Evolutionary conservation across 2,888 invertebrate genomes (phyloP), one percentile per base, ranked within the genome.

Genomic region (Emmelina monodactyla): DNA sequence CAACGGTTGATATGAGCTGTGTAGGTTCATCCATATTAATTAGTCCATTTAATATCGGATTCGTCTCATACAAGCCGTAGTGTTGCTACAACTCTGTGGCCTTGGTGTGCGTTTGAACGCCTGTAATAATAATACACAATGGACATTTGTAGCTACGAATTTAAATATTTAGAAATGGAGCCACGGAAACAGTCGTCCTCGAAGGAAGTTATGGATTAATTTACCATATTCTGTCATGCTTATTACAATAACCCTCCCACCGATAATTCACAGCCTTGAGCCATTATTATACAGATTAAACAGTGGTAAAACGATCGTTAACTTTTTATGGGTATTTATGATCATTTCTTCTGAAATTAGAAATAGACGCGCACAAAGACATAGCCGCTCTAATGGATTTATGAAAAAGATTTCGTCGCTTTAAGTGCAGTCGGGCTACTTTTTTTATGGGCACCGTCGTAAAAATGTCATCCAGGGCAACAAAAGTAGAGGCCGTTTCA

Each of bases 231-330:
- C n/a, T n/a, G n/a, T n/a, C n/a, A n/a, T n/a, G n/a, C n/a, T n/a
- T n/a, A n/a, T 48, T 39, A 44, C 40, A 44, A 44, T 46, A 47
- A 50, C 52, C 51, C 51, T 54, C 49, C 44, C 49, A 48, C 51
- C 59, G 54, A 58, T 62, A 65, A 60, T 54, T 66, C 62, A 62
- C 61, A 54, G 50, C 49, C 46, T 47, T 50, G 49, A 42, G 44
- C 59, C 58, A 60, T 71, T 64, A 62, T 58, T 49, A 57, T 51
- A 51, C 61, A 73, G 70, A 72, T 75, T 76, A 75, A 75, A 75
- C 66, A 69, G 72, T 70, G 71, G 69, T 78, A 75, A 78, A 76
- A 66, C 39, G 41, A 40, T 64, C 66, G 62, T 78, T 60, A 76
- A 76, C 60, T 44, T 63, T 68, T 71, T 69, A 72, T 71, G 56